Base-by-base conservation (phyloP, 2,113 vertebrate species). In the Lates calcarifer region DNA sequence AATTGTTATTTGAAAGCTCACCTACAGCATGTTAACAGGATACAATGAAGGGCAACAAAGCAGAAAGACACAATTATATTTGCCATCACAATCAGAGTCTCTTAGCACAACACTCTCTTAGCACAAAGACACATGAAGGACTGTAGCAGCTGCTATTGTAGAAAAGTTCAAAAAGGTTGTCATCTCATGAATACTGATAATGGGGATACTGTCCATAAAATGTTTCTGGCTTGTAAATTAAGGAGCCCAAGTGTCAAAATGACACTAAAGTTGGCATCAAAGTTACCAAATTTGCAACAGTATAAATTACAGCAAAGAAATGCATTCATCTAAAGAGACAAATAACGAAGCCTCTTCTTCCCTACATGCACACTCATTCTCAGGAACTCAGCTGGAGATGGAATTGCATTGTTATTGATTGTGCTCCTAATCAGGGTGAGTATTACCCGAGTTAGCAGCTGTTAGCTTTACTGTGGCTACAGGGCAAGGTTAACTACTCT, bases 401-500 rank as follows among this genome's bases (percentile, higher is more conserved):
- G 33, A 80, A 71, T 41, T 70, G 24, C 43, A 61, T 85, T 90
- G 47, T 70, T 84, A 90, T 84, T 82, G 77, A 90, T 84, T 63
- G 64, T 61, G 39, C 65, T 78, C 39, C 82, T 85, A 83, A 91
- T 77, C 68, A 33, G 66, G 45, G 28, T 45, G 64, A 79, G 69
- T 43, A 58, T 68, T 71, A 77, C 71, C 68, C 78, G 77, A 74
- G 71, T 81, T 88, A 84, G 80, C 64, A 78, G 57, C 49, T 78
- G 74, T 84, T 85, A 81, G 74, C 84, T 69, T 88, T 24, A 74
- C 74, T 87, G 71, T 64, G 67, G 84, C 65, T 86, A 77, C 41
- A 77, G 86, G 77, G 29, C 81, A 81, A 85, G 82, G 86, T 84
- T 88, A 89, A 87, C 80, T 82, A 73, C 83, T 89, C 43, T 39